A percentile compares a stretch with the other conserved stretches of the same genome.
phyloP scores from a whole-genome alignment of 2,888 invertebrate species.

The Sipha maydis region DNA sequence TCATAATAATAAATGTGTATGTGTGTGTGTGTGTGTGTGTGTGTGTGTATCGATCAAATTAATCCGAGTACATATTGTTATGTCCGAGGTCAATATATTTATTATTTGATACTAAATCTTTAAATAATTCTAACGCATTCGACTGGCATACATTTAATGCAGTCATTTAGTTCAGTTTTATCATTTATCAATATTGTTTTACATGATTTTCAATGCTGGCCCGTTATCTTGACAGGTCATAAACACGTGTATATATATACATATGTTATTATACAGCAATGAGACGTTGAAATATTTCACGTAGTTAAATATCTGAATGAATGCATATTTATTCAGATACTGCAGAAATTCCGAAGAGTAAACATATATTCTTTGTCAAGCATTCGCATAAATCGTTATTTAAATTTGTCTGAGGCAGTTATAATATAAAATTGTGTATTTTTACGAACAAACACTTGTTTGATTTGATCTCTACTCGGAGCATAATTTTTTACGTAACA shows the following conservation, averaged over 20 bases:
- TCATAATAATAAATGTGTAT: conserved; percentile 15
- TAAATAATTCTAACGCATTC: not conserved
- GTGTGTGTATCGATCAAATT: not conserved
- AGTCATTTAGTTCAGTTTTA: not conserved
- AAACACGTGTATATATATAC: not conserved
- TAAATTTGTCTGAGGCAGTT: not conserved
- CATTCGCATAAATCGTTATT: not conserved
- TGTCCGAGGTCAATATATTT: conserved; percentile 1
- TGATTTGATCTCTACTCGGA: not conserved
- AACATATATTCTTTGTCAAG: too few species aligned
- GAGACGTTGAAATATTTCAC: not conserved
- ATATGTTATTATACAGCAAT: not conserved
- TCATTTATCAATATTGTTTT: conserved; percentile 1
- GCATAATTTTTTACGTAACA: not conserved
- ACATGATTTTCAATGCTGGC: not conserved
- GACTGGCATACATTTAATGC: not conserved
- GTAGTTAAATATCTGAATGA: not conserved
- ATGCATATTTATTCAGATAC: not conserved
- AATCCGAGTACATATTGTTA: not conserved
- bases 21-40: not conserved
- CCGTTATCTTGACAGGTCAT: not conserved
- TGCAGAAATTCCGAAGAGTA: not conserved
- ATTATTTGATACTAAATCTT: conserved; percentile 23
- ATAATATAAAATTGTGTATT: not conserved
- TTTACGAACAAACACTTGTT: not conserved